These are phyloP conservation scores for Malurus melanocephalus DNA, from an alignment of 2,113 vertebrate genomes.

Conservation along the genomic window DNA sequence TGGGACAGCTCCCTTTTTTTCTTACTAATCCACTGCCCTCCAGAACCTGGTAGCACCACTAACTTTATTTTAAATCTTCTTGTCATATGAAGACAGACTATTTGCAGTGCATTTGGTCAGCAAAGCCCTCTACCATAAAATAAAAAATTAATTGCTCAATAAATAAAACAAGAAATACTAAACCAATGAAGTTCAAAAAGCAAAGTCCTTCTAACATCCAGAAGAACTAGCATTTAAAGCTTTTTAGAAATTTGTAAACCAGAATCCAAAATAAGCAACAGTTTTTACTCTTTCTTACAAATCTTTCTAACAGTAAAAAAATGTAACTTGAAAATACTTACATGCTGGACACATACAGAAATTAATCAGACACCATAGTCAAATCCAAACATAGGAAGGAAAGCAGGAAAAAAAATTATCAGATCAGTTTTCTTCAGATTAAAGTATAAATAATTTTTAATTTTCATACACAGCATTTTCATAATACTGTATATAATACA, in stretches of 20 bases:
- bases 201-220: not conserved
- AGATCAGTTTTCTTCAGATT: not conserved
- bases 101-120: not conserved
- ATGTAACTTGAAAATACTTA: slow-evolving; percentile 71
- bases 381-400: slow-evolving; percentile 43
- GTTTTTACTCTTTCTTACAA: not conserved
- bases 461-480: not conserved
- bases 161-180: not conserved
- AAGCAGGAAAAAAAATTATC: slow-evolving; percentile 20
- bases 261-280: not conserved
- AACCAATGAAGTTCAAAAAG: not conserved
- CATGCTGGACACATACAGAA: slow-evolving; percentile 69
- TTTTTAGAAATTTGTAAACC: not conserved
- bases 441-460: not conserved
- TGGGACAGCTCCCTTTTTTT: not conserved
- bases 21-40: not conserved
- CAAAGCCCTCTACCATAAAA: not conserved
- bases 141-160: not conserved
- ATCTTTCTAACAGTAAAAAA: not conserved
- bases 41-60: not conserved
- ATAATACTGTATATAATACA: not conserved
- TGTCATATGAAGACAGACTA: not conserved
- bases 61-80: not conserved
- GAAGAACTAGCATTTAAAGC: not conserved
- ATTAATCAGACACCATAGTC: slow-evolving; percentile 11